Base-by-base conservation (phyloP, 1,140 invertebrate genomes). In the Xylocopa sonorina region DNA sequence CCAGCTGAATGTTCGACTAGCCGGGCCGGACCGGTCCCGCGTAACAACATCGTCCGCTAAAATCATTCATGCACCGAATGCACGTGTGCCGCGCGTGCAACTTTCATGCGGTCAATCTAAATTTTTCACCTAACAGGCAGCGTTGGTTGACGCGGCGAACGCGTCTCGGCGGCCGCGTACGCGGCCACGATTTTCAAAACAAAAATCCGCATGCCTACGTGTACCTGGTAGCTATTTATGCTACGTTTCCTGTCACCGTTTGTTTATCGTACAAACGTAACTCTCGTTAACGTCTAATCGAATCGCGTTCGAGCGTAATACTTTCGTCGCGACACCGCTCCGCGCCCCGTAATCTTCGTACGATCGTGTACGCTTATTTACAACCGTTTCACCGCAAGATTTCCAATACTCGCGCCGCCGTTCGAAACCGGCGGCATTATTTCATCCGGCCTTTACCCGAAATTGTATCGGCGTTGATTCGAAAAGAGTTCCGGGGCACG, bases 11-110 rank as follows among this genome's bases (percentile, higher is more conserved):
- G 63, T 77, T 77, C 75, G 75, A 69, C 53, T 57, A 69, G 66
- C 60, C 60, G 50, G 38, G 58, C 2, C 27, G 7, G 2, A 3
- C 60, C n/a, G 57, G 14, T 1, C 32, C 21, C 66, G n/a, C 9
- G n/a, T 64, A 66, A 55, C 62, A 21, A 7, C 46, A 29, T 7
- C 27, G 14, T 38, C 38, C 38, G 38, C 41, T 48, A 68, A 77
- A 77, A 77, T 77, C 64, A 77, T 68, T 77, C 74, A 77, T 77
- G n/a, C n/a, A 68, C 12, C 29, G 51, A 68, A 77, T 68, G 51
- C 27, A 7, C 14, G 21, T n/a, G 2, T 29, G 2, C 68, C 14
- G 21, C 16, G 2, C 41, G 2, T 77, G 51, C 51, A 77, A 57
- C 38, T 68, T 77, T 68, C 64, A 77, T 57, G 29, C 41, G 3